Conservation (phyloP, 2,113 vertebrate genomes). For the Pterophyllum scalare region DNA sequence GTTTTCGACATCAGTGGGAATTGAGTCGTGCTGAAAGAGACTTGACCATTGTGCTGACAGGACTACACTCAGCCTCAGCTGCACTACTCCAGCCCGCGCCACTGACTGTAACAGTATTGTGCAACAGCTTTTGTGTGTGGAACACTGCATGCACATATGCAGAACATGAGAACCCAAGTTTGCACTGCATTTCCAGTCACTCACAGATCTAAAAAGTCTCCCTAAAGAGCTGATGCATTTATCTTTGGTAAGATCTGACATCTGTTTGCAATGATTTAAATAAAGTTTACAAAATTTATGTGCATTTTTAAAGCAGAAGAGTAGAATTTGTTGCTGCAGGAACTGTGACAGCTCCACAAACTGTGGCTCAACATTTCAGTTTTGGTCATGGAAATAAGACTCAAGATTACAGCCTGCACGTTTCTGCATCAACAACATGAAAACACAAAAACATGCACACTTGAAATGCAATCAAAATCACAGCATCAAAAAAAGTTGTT, state of each 20-base stretch:
- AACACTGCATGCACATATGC: conserved; percentile 13
- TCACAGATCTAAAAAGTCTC: not conserved
- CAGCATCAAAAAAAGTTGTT: conserved; percentile 42
- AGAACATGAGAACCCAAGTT: conserved; percentile 17
- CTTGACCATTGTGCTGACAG: conserved; percentile 69
- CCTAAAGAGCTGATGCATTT: not conserved
- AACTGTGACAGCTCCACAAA: conserved; percentile 21
- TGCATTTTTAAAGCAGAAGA: not conserved
- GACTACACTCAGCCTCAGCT: conserved; percentile 50
- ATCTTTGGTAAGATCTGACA: not conserved
- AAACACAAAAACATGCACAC: conserved; percentile 5
- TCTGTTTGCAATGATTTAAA: not conserved
- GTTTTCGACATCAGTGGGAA: conserved; percentile 67
- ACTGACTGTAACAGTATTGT: conserved; percentile 34
- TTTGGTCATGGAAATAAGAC: not conserved
- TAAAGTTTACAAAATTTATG: not conserved
- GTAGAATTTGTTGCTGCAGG: not conserved
- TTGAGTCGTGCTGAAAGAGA: conserved; percentile 63
- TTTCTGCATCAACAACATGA: conserved; percentile 13
- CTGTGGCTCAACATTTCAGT: conserved; percentile 10
- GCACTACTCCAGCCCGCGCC: conserved; percentile 39
- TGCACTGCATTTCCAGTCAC: not conserved
- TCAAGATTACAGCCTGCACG: not conserved
- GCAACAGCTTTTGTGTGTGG: conserved; percentile 42
- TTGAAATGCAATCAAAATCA: conserved; percentile 19